Conservation (phyloP, 2,888 invertebrate genomes). For the Dolichopus griseipennis region DNA sequence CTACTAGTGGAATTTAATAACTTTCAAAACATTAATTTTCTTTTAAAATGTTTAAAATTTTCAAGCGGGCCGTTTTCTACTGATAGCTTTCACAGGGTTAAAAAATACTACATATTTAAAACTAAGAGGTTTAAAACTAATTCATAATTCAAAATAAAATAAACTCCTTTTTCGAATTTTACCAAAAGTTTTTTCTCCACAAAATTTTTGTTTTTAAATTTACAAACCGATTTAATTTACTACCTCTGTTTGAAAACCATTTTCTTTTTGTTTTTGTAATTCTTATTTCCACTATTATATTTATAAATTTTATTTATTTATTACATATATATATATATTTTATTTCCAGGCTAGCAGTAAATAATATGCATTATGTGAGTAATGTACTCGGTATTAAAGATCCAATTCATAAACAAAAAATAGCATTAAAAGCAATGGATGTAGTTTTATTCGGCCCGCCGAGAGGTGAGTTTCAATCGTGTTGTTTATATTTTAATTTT, state of each 20-base stretch:
- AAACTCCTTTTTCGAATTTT: too few relatives aligned
- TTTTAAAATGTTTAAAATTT: too few relatives aligned
- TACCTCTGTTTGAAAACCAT: neutral
- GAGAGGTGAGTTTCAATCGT: conserved; percentile 60
- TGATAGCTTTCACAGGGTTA: too few relatives aligned
- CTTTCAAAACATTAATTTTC: too few relatives aligned
- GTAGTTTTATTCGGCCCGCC: conserved; percentile 97
- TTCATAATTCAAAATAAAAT: too few relatives aligned
- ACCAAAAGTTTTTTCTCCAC: too few relatives aligned
- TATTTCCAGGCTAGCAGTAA: conserved; percentile 74
- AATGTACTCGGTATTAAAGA: conserved; percentile 91
- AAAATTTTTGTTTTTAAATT: too few relatives aligned
- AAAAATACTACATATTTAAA: too few relatives aligned
- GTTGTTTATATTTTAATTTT: neutral
- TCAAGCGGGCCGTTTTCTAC: too few relatives aligned
- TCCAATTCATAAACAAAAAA: conserved; percentile 95
- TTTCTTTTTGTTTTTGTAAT: neutral
- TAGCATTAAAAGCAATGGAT: conserved; percentile 96
- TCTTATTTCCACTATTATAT: neutral
- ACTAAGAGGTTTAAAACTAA: too few relatives aligned
- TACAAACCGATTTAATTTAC: neutral
- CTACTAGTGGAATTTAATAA: too few relatives aligned
- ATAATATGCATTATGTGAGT: conserved; percentile 83
- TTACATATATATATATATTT: conserved; percentile 3
- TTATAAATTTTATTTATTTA: neutral